Conservation (phyloP, 2,797 vertebrate species). For the Oreortyx pictus region DNA sequence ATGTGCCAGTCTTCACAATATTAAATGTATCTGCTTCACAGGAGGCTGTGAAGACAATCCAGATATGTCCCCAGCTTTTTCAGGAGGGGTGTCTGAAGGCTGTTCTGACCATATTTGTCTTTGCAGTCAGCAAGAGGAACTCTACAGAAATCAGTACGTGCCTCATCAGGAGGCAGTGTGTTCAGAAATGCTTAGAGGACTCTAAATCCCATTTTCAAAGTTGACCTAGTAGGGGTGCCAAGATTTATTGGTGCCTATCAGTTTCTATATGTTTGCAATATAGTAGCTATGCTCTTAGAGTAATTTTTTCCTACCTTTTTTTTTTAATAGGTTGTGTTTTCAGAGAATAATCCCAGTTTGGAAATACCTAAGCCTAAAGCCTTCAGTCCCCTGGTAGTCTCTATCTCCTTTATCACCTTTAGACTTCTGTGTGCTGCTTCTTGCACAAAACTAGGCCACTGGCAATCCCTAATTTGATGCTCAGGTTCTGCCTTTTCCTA, state of each 20-base stretch:
- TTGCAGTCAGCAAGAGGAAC: background rate
- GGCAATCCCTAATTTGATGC: background rate
- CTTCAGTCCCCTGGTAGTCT: background rate
- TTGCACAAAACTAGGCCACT: background rate
- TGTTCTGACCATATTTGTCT: background rate
- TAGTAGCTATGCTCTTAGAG: background rate
- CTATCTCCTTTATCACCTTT: background rate
- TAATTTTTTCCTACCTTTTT: background rate
- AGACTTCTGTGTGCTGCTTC: background rate
- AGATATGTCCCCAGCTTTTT: rapidly evolving
- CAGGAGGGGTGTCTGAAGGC: background rate
- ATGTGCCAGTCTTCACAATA: background rate
- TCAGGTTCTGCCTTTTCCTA: background rate
- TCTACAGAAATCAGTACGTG: background rate
- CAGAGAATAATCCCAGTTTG: background rate
- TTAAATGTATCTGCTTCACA: background rate
- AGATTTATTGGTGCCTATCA: background rate
- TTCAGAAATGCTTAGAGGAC: background rate
- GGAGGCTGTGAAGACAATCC: background rate
- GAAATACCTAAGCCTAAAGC: background rate
- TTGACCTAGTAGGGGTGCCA: background rate
- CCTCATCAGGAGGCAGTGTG: background rate
- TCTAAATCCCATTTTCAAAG: background rate
- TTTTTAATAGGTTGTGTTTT: background rate
- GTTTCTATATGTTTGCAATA: background rate